Conservation (phyloP, 2,113 vertebrate species). For the Tursiops truncatus region DNA sequence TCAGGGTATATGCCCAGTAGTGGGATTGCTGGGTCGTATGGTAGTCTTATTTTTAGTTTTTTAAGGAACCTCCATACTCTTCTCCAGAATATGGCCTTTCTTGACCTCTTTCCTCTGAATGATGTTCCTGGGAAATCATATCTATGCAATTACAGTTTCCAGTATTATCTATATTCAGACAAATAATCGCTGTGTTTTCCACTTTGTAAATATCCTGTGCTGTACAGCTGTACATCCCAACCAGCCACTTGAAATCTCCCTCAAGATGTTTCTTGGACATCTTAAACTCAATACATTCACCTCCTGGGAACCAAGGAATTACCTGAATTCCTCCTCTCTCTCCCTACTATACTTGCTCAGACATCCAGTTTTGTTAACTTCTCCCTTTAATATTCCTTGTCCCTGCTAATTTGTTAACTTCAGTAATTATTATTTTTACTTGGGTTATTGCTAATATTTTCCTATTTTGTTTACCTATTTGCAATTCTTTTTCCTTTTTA, state of each 20-base stretch:
- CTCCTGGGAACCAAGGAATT: background rate
- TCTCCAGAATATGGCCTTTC: background rate
- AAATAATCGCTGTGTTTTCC: background rate
- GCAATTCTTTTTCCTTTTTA: background rate
- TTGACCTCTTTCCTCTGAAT: background rate
- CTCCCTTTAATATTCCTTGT: background rate
- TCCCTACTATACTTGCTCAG: background rate
- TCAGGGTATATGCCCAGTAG: too few relatives aligned
- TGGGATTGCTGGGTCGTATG: too few relatives aligned
- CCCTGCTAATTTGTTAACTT: background rate
- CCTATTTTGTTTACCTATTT: background rate
- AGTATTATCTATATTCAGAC: background rate
- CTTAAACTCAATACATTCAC: background rate
- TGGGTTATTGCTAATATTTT: background rate
- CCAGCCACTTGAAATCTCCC: background rate
- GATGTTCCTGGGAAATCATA: background rate
- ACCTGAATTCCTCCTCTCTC: background rate
- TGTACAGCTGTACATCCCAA: background rate
- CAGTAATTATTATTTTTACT: background rate
- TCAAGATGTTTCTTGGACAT: background rate
- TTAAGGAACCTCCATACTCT: too few relatives aligned
- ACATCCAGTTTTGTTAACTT: background rate
- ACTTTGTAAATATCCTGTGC: background rate
- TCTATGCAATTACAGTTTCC: background rate
- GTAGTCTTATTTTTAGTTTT: too few relatives aligned